Conservation (phyloP, 2,797 vertebrate species). For the Sphaeramia orbicularis region DNA sequence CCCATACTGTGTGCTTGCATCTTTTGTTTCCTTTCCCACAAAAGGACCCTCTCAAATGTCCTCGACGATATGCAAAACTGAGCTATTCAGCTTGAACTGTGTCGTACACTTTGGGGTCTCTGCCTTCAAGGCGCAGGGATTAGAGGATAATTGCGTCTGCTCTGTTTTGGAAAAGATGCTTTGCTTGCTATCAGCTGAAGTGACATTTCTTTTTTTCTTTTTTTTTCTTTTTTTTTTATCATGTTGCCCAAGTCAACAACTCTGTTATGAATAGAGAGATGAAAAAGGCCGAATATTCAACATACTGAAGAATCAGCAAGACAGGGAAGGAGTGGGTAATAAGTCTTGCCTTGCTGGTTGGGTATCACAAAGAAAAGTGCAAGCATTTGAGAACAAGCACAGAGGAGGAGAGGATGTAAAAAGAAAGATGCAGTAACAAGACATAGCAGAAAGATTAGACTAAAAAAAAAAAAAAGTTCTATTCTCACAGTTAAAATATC, state of each 20-base stretch:
- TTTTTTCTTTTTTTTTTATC: conserved; percentile 15
- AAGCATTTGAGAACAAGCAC: conserved; percentile 28
- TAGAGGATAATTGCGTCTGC: conserved; percentile 50
- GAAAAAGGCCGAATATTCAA: conserved; percentile 40
- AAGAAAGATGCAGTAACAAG: conserved; percentile 6
- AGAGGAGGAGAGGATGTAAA: not conserved
- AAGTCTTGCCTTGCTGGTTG: conserved; percentile 20
- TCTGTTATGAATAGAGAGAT: conserved; percentile 43
- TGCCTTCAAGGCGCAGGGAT: conserved; percentile 38
- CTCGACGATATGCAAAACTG: conserved; percentile 21
- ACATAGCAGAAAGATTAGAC: conserved; percentile 12
- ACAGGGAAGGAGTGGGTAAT: conserved; percentile 11
- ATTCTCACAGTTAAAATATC: conserved; percentile 8
- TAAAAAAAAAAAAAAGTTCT: not conserved
- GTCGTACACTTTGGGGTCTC: conserved; percentile 45
- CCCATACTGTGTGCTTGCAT: not conserved
- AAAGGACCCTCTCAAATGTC: conserved; percentile 15
- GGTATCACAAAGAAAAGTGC: conserved; percentile 36
- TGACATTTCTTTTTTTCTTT: conserved; percentile 4
- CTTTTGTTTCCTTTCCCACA: conserved; percentile 41
- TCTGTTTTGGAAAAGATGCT: conserved; percentile 56
- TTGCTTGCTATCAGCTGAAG: conserved; percentile 46
- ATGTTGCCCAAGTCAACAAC: conserved; percentile 46
- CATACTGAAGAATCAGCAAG: conserved; percentile 50
- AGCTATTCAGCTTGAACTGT: conserved; percentile 49